Evolutionary conservation across 1,140 invertebrate species (phyloP).

Genomic region (Pseudachorutes palmiensis): DNA sequence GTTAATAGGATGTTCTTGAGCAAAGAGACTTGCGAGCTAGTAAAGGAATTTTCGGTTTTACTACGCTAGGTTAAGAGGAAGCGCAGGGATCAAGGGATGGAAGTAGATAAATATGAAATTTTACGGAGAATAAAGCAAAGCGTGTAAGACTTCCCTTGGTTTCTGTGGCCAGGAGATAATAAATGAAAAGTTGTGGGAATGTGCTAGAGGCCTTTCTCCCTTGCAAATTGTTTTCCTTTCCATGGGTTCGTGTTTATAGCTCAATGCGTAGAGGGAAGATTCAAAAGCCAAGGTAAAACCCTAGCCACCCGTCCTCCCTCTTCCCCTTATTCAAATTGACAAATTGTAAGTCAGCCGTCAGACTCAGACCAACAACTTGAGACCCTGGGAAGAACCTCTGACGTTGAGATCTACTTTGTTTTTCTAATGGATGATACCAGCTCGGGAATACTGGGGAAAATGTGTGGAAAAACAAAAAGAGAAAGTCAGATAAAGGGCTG

Average conservation of each 20-base stretch:
- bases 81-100: neutral
- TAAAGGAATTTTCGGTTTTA: no score
- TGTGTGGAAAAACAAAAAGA: no score
- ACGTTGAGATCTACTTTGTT: neutral
- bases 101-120: constrained; percentile 1
- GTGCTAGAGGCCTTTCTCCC: no score
- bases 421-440: no score
- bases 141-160: neutral
- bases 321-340: neutral
- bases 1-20: no score
- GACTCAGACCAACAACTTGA: neutral
- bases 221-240: constrained; percentile 4
- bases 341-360: neutral
- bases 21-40: no score
- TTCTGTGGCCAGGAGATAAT: neutral
- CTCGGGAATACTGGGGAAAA: no score
- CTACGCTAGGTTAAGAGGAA: neutral
- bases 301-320: neutral
- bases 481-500: no score
- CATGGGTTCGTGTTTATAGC: neutral
- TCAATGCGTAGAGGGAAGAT: neutral
- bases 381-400: neutral
- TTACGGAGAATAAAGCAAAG: constrained; percentile 8
- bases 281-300: no score
- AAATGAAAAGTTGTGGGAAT: neutral